These are phyloP conservation scores for Streptopelia turtur DNA, from an alignment of 2,797 vertebrate genomes.

Conservation along the genomic window DNA sequence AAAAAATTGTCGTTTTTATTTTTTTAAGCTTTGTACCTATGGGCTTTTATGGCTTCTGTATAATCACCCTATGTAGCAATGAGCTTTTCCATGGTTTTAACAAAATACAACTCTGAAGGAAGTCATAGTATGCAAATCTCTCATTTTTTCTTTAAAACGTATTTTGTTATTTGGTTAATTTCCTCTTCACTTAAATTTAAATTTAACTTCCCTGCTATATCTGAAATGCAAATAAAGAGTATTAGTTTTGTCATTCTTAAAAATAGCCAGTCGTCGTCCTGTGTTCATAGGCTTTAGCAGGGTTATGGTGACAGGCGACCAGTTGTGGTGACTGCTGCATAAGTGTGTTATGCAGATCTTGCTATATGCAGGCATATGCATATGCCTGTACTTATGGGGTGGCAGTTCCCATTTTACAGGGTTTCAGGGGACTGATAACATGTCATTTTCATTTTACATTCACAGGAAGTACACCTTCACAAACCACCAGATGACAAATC, in stretches of 20 bases:
- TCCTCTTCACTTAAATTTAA: conserved; percentile 72
- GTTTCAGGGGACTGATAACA: not conserved
- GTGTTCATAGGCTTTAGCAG: not conserved
- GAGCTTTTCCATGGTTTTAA: conserved; percentile 60
- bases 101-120: conserved; percentile 79
- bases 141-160: conserved; percentile 67
- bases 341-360: not conserved
- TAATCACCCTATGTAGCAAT: conserved; percentile 52
- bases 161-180: conserved; percentile 76
- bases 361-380: not conserved
- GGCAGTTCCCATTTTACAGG: not conserved
- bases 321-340: not conserved
- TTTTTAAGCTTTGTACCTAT: conserved; percentile 43
- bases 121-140: conserved; percentile 75
- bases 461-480: not conserved
- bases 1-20: not conserved
- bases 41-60: conserved; percentile 60
- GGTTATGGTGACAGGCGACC: not conserved
- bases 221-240: conserved; percentile 46
- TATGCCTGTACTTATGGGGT: not conserved
- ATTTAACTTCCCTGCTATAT: conserved; percentile 63
- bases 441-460: not conserved
- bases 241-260: not conserved
- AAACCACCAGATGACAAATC: not conserved
- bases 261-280: not conserved